These are phyloP conservation scores for Leucosticte australis DNA, from an alignment of 2,113 vertebrate genomes.

Conservation along the genomic window DNA sequence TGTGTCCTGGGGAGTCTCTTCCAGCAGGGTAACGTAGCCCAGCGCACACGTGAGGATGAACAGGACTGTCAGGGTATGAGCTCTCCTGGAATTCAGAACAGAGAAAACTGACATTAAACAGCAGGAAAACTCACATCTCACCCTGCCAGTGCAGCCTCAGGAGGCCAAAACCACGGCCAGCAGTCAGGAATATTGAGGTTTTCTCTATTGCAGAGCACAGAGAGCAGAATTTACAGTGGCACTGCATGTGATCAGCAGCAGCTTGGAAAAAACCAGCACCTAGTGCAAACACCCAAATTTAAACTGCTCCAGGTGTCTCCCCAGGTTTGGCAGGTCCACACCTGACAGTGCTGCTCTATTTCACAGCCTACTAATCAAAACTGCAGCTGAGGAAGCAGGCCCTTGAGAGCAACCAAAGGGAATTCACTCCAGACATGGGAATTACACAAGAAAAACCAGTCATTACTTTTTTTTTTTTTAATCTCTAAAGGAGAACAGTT, in stretches of 20 bases:
- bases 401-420: background rate
- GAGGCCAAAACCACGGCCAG: rapidly evolving
- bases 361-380: background rate
- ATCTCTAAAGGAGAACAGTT: background rate
- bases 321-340: background rate
- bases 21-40: conserved; percentile 93
- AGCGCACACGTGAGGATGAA: conserved; percentile 94
- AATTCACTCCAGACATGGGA: background rate
- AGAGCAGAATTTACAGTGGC: background rate
- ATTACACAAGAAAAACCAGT: background rate
- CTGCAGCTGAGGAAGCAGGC: background rate
- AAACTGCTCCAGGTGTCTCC: background rate
- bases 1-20: conserved; percentile 95
- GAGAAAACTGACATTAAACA: background rate
- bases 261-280: background rate
- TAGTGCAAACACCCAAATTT: background rate
- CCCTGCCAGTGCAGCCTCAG: background rate
- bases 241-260: background rate
- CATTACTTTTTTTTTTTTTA: too few species aligned
- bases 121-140: background rate
- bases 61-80: conserved; percentile 92
- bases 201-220: background rate
- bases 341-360: background rate
- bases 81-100: conserved; percentile 80
- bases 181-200: background rate